A percentile compares a stretch with the other conserved stretches of the same genome.
Conservation (phyloP, 1,140 invertebrate species). For the Leptestheria dahalacensis region DNA sequence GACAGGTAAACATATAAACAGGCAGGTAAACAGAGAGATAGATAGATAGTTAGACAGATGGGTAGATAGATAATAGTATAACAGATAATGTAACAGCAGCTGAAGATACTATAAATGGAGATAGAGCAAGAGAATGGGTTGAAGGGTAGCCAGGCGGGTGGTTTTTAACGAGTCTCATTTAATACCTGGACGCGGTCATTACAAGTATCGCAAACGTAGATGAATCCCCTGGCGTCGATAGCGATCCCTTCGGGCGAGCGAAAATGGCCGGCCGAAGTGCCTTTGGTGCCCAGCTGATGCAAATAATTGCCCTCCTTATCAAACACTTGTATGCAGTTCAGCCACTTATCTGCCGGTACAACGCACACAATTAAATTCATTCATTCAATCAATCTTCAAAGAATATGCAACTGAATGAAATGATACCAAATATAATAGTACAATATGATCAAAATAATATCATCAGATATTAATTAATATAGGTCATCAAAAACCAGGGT, state of each 20-base stretch:
- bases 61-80: no score
- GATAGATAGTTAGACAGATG: no score
- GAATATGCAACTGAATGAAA: not conserved
- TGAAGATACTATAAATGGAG: not conserved
- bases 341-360: slow-evolving; percentile 47
- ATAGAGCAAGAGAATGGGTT: not conserved
- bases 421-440: not conserved
- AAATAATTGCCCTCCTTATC: slow-evolving; percentile 42
- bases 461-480: no score
- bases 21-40: no score
- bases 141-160: no score
- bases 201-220: slow-evolving; percentile 60
- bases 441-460: no score
- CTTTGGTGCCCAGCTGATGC: slow-evolving; percentile 44
- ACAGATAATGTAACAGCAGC: not conserved
- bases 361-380: slow-evolving; percentile 13
- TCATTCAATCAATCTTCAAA: not conserved
- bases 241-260: slow-evolving; percentile 56
- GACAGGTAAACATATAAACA: no score
- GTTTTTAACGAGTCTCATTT: no score
- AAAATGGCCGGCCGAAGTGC: slow-evolving; percentile 40
- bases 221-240: slow-evolving; percentile 37
- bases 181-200: slow-evolving; percentile 45
- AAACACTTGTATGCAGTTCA: slow-evolving; percentile 58
- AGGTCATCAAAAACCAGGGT: no score